Base-by-base conservation (phyloP, 30 jellyfish, hydroid and myxozoan species). In the Chironex yamaguchii region DNA sequence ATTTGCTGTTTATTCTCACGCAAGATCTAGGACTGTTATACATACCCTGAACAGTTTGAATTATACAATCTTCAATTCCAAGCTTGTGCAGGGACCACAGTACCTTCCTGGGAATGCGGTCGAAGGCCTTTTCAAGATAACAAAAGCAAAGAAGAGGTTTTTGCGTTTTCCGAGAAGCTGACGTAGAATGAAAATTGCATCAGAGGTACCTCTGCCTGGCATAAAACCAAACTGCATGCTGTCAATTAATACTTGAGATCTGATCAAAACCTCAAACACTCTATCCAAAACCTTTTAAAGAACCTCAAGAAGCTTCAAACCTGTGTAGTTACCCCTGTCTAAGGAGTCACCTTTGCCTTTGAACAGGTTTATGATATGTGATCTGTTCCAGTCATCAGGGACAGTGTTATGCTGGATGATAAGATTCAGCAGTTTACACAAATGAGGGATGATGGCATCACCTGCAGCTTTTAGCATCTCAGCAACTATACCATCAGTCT, bases 201-300 rank as follows among this genome's bases (percentile, higher is more conserved):
- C 81, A n/a, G 81, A 13, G 22, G 81, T 67, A 6, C 81, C 70
- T 12, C 81, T 21, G 9, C 81, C 81, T 12, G 81, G 70, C 67
- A 24, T 9, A 30, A 20, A 67, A 13, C 81, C 81, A 29, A 24
- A 67, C 81, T 67, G 81, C 73, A 58, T 21, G 34, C 12, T 25
- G 32, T 58, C 73, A 25, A 58, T 58, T 58, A 25, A 58, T 20
- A 58, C 32, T 58, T 58, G 73, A 20, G 25, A 20, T 58, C 73
- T 58, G 73, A 58, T 58, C 25, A 58, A 25, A 58, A 25, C 32
- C 32, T 58, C 73, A 58, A 58, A 25, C 9, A 58, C 32, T 9
- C 73, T 20, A 4, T 58, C 73, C 25, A 58, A 25, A 58, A 58
- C 73, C 32, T 58, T 58, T 14, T 14, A 25, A 14, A 58, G 32